A percentile compares a stretch with the other conserved stretches of the same genome.
phyloP scores from a whole-genome alignment of 2,797 vertebrate species.

The Syngnathus acus region DNA sequence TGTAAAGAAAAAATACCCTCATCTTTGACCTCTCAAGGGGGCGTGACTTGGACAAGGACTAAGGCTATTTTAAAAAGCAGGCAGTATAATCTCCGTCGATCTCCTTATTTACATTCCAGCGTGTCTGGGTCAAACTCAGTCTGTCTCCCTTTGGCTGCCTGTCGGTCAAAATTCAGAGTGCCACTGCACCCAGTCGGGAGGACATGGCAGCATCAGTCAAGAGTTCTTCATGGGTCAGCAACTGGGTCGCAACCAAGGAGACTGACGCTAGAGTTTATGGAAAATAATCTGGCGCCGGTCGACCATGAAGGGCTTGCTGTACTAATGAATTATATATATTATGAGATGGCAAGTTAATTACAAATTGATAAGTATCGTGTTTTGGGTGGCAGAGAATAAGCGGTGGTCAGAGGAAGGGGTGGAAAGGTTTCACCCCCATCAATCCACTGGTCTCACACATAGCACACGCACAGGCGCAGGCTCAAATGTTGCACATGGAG shows the following conservation, averaged over 20 bases:
- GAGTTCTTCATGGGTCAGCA: constrained; percentile 60
- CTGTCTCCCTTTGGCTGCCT: constrained; percentile 34
- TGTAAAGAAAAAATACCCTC: constrained; percentile 30
- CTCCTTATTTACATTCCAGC: constrained; percentile 56
- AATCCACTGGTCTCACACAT: constrained; percentile 41
- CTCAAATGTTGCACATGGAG: constrained; percentile 24
- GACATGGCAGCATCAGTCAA: constrained; percentile 63
- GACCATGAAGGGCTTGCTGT: constrained; percentile 40
- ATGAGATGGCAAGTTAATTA: constrained; percentile 29
- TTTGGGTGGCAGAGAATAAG: constrained; percentile 13
- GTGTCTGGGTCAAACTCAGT: constrained; percentile 54
- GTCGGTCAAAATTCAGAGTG: constrained; percentile 42
- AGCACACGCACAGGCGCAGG: constrained; percentile 8
- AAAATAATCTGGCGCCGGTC: constrained; percentile 29
- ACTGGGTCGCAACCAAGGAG: constrained; percentile 43
- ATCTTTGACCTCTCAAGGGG: constrained; percentile 26
- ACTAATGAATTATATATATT: constrained; percentile 41
- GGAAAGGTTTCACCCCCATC: constrained; percentile 47
- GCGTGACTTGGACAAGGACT: constrained; percentile 23
- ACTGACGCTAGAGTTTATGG: constrained; percentile 43
- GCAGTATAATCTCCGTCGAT: constrained; percentile 43
- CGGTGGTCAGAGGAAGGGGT: constrained; percentile 30
- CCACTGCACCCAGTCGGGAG: constrained; percentile 37
- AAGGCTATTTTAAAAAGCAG: constrained; percentile 37
- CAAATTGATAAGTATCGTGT: constrained; percentile 11